phyloP scores from a whole-genome alignment of 1,140 invertebrate species.

The Dendrolimus kikuchii region DNA sequence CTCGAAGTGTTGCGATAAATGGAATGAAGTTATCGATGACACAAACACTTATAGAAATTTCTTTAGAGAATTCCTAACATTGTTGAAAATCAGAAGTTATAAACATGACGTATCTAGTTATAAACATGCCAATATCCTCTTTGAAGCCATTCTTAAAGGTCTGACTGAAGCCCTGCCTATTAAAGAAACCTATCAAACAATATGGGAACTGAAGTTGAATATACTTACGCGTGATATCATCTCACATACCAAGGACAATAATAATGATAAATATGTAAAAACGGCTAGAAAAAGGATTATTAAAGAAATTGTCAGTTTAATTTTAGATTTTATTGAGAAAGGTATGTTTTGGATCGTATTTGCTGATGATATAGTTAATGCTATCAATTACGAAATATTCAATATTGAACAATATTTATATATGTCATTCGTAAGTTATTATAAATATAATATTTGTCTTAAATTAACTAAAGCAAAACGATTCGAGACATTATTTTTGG shows the following conservation, averaged over 20 bases:
- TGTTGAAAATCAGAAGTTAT: not conserved
- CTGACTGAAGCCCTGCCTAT: slow-evolving; percentile 14
- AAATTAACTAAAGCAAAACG: no score
- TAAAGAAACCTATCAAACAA: slow-evolving; percentile 20
- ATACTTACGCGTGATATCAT: slow-evolving; percentile 10
- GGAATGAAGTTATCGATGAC: slow-evolving; percentile 14
- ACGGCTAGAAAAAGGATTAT: slow-evolving; percentile 14
- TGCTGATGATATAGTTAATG: not conserved
- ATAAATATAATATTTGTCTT: no score
- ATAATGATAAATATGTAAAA: slow-evolving; percentile 3
- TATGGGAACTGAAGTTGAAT: slow-evolving; percentile 19
- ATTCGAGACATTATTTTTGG: no score
- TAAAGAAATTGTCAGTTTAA: slow-evolving; percentile 12
- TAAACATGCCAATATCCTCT: slow-evolving; percentile 3
- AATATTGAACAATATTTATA: no score
- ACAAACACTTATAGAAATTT: no score
- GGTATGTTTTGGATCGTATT: slow-evolving; percentile 8
- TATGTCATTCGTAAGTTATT: no score
- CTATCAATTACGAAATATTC: no score
- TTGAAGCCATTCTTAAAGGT: slow-evolving; percentile 13
- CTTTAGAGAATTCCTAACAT: no score
- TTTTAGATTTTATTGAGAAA: slow-evolving; percentile 20
- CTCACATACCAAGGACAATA: not conserved
- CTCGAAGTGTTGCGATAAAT: slow-evolving; percentile 17
- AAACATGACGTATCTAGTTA: not conserved